Evolutionary conservation across 2,797 vertebrate genomes (phyloP).

Genomic region (Botia almorhae): DNA sequence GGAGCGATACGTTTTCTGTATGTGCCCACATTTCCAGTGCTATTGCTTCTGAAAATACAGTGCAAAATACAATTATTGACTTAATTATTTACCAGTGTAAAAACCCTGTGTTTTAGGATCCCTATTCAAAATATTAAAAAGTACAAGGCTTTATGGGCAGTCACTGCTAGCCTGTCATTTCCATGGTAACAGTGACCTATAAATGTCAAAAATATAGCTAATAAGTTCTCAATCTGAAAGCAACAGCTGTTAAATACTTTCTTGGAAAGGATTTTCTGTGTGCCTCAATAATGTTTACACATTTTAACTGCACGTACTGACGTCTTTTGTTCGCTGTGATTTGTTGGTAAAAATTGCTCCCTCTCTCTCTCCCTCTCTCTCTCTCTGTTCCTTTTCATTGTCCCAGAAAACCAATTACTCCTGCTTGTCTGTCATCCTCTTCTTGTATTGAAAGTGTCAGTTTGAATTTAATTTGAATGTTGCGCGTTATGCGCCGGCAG

Average conservation of each 20-base stretch:
- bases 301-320: constrained; percentile 53
- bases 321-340: constrained; percentile 52
- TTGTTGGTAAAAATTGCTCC: constrained; percentile 39
- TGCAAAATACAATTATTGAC: too few relatives aligned
- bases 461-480: constrained; percentile 62
- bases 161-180: background rate
- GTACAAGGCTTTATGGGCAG: too few relatives aligned
- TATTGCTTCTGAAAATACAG: too few relatives aligned
- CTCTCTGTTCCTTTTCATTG: constrained; percentile 59
- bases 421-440: constrained; percentile 62
- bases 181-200: background rate
- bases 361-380: constrained; percentile 31
- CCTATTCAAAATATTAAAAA: too few relatives aligned
- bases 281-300: constrained; percentile 50
- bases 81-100: too few relatives aligned
- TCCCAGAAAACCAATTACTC: constrained; percentile 66
- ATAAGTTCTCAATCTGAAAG: background rate
- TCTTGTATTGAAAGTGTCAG: constrained; percentile 60
- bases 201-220: background rate
- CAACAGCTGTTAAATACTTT: constrained; percentile 32
- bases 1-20: too few relatives aligned
- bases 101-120: too few relatives aligned
- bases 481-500: constrained; percentile 59
- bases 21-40: too few relatives aligned
- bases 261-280: constrained; percentile 20